These are phyloP conservation scores for Mylabris phalerata DNA, from an alignment of 1,140 invertebrate species.

Conservation along the genomic window DNA sequence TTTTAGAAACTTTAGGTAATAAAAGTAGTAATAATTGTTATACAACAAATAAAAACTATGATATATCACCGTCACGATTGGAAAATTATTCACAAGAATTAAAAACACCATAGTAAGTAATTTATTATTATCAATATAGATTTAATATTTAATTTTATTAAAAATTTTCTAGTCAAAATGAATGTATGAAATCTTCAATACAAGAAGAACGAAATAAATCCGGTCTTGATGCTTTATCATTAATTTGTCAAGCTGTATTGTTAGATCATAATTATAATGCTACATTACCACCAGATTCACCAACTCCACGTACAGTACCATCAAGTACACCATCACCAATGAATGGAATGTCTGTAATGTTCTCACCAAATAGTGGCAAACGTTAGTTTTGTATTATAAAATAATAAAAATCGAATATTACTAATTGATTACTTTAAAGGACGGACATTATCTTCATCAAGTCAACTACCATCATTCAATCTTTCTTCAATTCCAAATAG, in stretches of 20 bases:
- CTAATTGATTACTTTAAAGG: slow-evolving; percentile 10
- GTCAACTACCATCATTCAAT: slow-evolving; percentile 22
- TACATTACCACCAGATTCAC: slow-evolving; percentile 56
- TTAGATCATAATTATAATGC: slow-evolving; percentile 79
- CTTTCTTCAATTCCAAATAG: slow-evolving; percentile 20
- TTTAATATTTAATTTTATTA: no score
- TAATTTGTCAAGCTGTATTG: slow-evolving; percentile 54
- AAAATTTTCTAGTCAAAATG: no score
- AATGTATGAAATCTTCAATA: no score
- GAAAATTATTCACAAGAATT: slow-evolving; percentile 16
- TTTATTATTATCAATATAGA: neutral
- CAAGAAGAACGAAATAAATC: slow-evolving; percentile 29
- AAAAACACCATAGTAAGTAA: slow-evolving; percentile 13
- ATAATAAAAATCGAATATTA: neutral
- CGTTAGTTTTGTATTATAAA: slow-evolving; percentile 8
- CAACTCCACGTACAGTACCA: slow-evolving; percentile 46
- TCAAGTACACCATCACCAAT: slow-evolving; percentile 40
- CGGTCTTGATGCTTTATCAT: slow-evolving; percentile 35
- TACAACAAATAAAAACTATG: slow-evolving; percentile 19
- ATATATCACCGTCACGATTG: slow-evolving; percentile 27
- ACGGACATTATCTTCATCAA: slow-evolving; percentile 21
- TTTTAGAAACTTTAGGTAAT: slow-evolving; percentile 36
- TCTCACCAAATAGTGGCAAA: slow-evolving; percentile 21
- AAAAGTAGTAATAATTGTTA: slow-evolving; percentile 16
- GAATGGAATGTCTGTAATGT: slow-evolving; percentile 30